Conservation (phyloP, 2,888 invertebrate genomes). For the Plusia festucae region DNA sequence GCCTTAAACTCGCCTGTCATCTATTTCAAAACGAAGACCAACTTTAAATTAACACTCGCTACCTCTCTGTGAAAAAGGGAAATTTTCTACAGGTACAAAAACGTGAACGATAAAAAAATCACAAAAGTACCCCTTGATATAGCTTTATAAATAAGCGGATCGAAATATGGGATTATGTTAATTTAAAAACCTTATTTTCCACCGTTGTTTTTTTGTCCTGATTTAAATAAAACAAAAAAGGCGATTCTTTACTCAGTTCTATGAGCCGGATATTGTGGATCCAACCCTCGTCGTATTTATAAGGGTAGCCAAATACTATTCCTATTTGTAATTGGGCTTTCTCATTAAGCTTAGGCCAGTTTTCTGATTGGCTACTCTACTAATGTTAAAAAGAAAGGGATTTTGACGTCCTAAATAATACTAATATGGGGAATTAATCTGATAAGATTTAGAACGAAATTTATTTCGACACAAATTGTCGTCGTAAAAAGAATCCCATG, state of each 20-base stretch:
- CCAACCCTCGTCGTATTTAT: constrained; percentile 56
- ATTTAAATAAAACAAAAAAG: constrained; percentile 59
- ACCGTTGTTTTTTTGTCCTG: constrained; percentile 58
- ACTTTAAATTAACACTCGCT: constrained; percentile 51
- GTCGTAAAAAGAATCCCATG: constrained; percentile 42
- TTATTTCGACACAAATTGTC: constrained; percentile 47
- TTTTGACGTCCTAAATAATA: constrained; percentile 1
- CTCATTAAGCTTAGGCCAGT: constrained; percentile 54
- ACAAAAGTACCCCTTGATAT: constrained; percentile 36
- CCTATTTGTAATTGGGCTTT: constrained; percentile 63
- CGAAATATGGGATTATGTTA: constrained; percentile 65
- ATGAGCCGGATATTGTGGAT: constrained; percentile 60
- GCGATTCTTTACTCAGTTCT: constrained; percentile 61
- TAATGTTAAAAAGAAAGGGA: not conserved
- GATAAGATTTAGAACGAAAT: constrained; percentile 32
- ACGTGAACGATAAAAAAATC: constrained; percentile 31
- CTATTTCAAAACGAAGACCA: constrained; percentile 39
- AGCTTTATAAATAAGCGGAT: constrained; percentile 46
- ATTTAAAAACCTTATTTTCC: constrained; percentile 62
- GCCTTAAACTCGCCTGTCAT: constrained; percentile 22
- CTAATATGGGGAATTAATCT: constrained; percentile 23
- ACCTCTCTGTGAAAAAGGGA: constrained; percentile 22
- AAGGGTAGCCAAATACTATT: constrained; percentile 57
- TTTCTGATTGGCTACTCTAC: constrained; percentile 28
- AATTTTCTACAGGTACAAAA: constrained; percentile 24